Evolutionary conservation across 2,113 vertebrate species (phyloP).

Genomic region (Chitala chitala): DNA sequence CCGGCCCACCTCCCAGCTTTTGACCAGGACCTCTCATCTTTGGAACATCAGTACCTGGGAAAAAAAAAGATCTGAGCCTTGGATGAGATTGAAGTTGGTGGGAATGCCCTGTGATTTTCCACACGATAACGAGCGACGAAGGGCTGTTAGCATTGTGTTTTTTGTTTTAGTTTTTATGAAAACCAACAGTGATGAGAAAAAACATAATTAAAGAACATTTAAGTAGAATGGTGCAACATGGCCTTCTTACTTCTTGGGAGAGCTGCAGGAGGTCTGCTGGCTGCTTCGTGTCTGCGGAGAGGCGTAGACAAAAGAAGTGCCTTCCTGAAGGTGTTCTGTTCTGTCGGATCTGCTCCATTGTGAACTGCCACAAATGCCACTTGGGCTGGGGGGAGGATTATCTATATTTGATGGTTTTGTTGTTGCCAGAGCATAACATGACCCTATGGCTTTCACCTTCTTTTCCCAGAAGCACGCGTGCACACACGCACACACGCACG

Average conservation of each 20-base stretch:
- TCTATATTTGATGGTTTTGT: slow-evolving; percentile 48
- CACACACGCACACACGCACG: slow-evolving; percentile 22
- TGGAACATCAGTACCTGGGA: too few species aligned
- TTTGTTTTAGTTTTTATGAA: too few species aligned
- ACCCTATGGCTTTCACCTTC: slow-evolving; percentile 32
- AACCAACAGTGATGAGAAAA: background rate
- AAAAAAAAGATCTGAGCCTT: background rate
- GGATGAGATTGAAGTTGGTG: too few species aligned
- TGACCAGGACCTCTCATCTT: too few species aligned
- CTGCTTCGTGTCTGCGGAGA: background rate
- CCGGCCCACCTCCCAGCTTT: background rate
- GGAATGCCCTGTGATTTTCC: too few species aligned
- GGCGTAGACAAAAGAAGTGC: background rate
- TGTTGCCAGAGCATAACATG: slow-evolving; percentile 29
- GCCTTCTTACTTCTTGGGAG: background rate
- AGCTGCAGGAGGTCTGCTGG: background rate
- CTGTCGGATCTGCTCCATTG: background rate
- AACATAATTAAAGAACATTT: background rate
- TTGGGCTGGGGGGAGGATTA: slow-evolving; percentile 27
- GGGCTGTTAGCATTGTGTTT: too few species aligned
- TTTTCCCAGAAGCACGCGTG: background rate
- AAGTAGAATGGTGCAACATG: background rate
- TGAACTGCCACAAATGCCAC: background rate
- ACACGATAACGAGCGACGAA: too few species aligned
- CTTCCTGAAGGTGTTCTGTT: background rate